These are phyloP conservation scores for Hydractinia symbiolongicarpus DNA, from an alignment of 30 jellyfish, hydroid and myxozoan genomes.

Conservation along the genomic window DNA sequence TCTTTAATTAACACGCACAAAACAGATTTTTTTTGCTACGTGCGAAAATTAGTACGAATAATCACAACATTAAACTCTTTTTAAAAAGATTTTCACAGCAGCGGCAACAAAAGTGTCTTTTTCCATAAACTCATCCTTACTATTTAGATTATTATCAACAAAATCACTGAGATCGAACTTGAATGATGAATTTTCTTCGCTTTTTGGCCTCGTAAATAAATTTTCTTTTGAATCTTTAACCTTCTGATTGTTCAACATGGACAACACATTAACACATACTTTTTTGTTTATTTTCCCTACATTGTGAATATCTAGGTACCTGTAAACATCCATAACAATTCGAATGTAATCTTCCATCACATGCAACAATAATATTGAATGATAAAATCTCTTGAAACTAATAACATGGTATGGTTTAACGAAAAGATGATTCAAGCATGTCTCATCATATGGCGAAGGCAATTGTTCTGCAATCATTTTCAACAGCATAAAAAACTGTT, in stretches of 20 bases:
- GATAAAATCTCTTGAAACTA: conserved; percentile 2
- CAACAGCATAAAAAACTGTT: not conserved
- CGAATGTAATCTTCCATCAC: conserved; percentile 1
- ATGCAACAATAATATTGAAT: conserved; percentile 7
- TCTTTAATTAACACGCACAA: too few species aligned
- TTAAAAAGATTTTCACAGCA: not conserved
- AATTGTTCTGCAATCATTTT: not conserved
- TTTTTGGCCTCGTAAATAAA: not conserved
- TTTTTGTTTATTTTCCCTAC: not conserved
- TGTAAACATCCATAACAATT: not conserved
- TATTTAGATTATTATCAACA: not conserved
- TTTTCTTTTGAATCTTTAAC: not conserved
- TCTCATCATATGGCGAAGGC: not conserved
- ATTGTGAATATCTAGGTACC: not conserved
- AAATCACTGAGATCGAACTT: not conserved
- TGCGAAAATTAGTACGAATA: too few species aligned
- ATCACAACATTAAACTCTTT: not conserved
- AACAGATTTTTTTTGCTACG: too few species aligned
- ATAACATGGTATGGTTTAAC: not conserved
- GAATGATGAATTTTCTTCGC: not conserved
- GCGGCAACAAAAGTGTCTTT: not conserved
- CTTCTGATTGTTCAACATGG: not conserved
- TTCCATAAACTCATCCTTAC: not conserved
- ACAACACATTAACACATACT: not conserved
- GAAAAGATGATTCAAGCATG: not conserved